phyloP scores from a whole-genome alignment of 2,113 vertebrate genomes.

The pig (Sus scrofa) region T2T-Sscrofa CM000826.6:148622501-148623000 shows the following conservation, averaged over 20 bases:
- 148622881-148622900: slow-evolving; percentile 91
- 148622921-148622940: slow-evolving; percentile 92
- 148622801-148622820: background rate
- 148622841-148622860: slow-evolving; percentile 85
- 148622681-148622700: too few species aligned
- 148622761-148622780: background rate
- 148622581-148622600: background rate
- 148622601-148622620: background rate
- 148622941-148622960: slow-evolving; percentile 95
- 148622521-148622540: background rate
- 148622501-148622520: background rate
- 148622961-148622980: slow-evolving; percentile 95
- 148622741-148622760: background rate
- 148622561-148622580: background rate
- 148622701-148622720: background rate
- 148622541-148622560: background rate
- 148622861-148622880: slow-evolving; percentile 93
- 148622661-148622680: background rate
- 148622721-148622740: background rate
- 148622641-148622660: background rate
- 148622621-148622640: background rate
- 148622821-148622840: background rate
- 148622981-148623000: slow-evolving; percentile 95
- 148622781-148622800: background rate
- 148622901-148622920: slow-evolving; percentile 88